Percentiles rank a stretch among this genome's conserved stretches.
Evolutionary conservation across 2,888 invertebrate species (phyloP).

Genomic region (Lymantria monacha): DNA sequence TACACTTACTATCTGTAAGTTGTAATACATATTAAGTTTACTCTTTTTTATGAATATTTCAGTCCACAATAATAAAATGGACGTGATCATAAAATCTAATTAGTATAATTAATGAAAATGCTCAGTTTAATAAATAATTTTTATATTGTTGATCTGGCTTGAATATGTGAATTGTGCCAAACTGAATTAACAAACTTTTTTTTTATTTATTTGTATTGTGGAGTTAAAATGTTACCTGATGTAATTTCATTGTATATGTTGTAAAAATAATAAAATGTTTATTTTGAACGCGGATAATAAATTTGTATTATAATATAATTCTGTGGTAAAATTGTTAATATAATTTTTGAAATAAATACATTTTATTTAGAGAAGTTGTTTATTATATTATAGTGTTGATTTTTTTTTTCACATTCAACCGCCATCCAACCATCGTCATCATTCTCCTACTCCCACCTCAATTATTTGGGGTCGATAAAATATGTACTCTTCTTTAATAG

Average conservation of each 20-base stretch:
- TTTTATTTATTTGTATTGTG: constrained; percentile 59
- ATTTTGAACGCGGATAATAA: constrained; percentile 42
- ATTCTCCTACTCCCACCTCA: too few relatives aligned
- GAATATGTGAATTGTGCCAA: constrained; percentile 65
- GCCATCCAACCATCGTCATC: too few relatives aligned
- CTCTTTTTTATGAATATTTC: constrained; percentile 11
- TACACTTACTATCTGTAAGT: constrained; percentile 9
- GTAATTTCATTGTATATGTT: constrained; percentile 58
- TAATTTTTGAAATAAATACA: constrained; percentile 70
- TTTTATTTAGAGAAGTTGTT: constrained; percentile 33
- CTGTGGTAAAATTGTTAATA: constrained; percentile 55
- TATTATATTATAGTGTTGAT: neutral
- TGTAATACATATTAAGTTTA: constrained; percentile 7
- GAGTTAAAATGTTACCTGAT: constrained; percentile 64
- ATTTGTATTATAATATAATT: constrained; percentile 49
- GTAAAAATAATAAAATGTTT: constrained; percentile 49
- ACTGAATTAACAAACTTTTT: constrained; percentile 30
- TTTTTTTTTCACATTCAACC: too few relatives aligned
- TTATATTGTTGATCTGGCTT: constrained; percentile 42
- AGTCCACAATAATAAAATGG: constrained; percentile 14
- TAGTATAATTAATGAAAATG: constrained; percentile 49
- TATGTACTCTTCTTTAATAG: too few relatives aligned
- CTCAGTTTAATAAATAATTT: constrained; percentile 47
- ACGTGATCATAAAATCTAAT: constrained; percentile 22
- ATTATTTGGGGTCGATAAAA: too few relatives aligned